Base-by-base conservation (phyloP, 53 echinoderm and acorn worm genomes). In the Henricia sp. region DNA sequence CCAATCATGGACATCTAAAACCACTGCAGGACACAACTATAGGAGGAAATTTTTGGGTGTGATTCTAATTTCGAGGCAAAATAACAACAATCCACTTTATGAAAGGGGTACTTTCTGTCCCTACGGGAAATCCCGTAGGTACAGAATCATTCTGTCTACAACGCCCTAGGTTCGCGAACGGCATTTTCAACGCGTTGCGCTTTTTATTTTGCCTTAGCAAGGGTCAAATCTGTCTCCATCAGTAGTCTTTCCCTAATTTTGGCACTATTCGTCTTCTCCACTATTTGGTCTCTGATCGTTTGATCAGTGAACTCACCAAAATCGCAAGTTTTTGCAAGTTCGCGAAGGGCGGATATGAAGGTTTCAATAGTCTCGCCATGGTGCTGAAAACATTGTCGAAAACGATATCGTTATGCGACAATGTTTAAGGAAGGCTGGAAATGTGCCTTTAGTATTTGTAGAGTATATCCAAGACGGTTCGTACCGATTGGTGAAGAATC, bases 211-310 rank as follows among this genome's bases (percentile, higher is more conserved):
- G 46, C 48, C 21, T 80, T 88, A 14, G 35, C 25, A 24, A 83
- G 54, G 0, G 67, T 88, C 34, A 83, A 24, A 53, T 74, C 86
- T 33, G 63, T 72, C 35, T 86, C 73, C 73, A 74, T 64, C 36
- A 86, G 40, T 23, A 89, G 48, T 36, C 74, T 36, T 52, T 92
- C 92, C 39, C 56, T 35, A 0, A 74, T 56, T 40, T 74, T 70
- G 1, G 57, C 38, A 23, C 77, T 78, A 6, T n/a, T 80, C 2
- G 82, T 82, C 66, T 88, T 89, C 8, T 88, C 72, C 1, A 92
- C 70, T 25, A 88, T 28, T 37, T 85, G 88, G 33, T 92, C 89
- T 16, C 89, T 41, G 1, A 89, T 71, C 85, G 89, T 66, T 50
- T 92, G 68, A 17, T 92, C 92, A 0, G 12, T 36, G 10, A 92